A percentile compares a stretch with the other conserved stretches of the same genome.
Evolutionary conservation across 2,113 vertebrate genomes (phyloP).

Genomic region (Varanus salvator): DNA sequence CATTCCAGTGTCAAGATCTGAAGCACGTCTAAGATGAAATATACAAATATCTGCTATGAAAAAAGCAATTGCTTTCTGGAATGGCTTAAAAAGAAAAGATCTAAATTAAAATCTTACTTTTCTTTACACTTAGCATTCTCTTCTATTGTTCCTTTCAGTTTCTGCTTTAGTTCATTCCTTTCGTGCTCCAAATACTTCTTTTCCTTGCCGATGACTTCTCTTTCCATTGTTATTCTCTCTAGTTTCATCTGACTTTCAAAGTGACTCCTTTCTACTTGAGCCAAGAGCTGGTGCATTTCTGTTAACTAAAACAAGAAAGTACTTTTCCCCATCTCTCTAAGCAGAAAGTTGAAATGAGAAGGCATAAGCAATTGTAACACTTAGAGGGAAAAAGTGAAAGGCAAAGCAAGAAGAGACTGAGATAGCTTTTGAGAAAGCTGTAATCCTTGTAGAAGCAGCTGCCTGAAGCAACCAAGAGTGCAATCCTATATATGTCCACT

Average conservation of each 20-base stretch:
- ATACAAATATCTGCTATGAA: background rate
- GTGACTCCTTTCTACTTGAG: slow-evolving; percentile 73
- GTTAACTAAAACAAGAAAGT: slow-evolving; percentile 52
- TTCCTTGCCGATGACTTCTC: slow-evolving; percentile 68
- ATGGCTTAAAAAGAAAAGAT: background rate
- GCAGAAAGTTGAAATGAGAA: background rate
- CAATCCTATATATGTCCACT: background rate
- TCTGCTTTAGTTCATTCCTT: slow-evolving; percentile 68
- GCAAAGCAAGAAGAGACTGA: background rate
- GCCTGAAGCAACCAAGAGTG: background rate
- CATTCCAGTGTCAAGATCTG: background rate
- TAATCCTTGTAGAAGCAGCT: background rate
- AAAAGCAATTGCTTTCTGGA: background rate
- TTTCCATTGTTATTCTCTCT: slow-evolving; percentile 74
- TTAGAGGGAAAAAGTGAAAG: too few species aligned
- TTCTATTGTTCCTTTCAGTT: slow-evolving; percentile 68
- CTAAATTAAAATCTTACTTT: slow-evolving; percentile 62
- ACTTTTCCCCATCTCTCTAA: background rate
- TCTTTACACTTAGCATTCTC: slow-evolving; percentile 74
- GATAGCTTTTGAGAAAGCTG: too few species aligned
- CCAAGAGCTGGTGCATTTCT: slow-evolving; percentile 68
- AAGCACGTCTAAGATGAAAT: background rate
- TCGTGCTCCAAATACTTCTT: slow-evolving; percentile 65
- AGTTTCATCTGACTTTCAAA: slow-evolving; percentile 79
- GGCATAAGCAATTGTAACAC: background rate